Evolutionary conservation across 2,888 invertebrate species (phyloP).

Genomic region (Tipula confusa): DNA sequence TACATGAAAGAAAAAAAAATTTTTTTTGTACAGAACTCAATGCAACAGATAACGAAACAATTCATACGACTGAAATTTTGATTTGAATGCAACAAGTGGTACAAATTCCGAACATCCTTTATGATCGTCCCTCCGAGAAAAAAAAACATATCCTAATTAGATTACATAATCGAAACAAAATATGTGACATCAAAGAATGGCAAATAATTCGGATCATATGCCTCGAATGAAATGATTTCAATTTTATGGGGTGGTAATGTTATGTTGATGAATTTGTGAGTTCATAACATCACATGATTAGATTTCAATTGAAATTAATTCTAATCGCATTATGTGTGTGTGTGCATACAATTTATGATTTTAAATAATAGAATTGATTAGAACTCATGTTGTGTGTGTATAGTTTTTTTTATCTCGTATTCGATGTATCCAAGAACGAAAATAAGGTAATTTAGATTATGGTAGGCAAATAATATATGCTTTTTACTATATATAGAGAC

Average conservation of each 20-base stretch:
- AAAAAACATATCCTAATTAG: neutral
- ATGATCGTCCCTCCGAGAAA: no score
- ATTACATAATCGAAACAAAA: neutral
- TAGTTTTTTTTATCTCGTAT: neutral
- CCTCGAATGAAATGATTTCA: neutral
- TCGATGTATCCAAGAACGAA: neutral
- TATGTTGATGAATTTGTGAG: neutral
- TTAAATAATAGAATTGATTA: slow-evolving; percentile 3
- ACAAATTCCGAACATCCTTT: no score
- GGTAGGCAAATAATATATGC: neutral
- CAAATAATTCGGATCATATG: neutral
- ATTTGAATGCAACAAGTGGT: neutral
- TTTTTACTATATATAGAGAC: neutral
- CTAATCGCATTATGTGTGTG: neutral
- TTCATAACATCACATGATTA: slow-evolving; percentile 12
- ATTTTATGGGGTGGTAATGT: neutral
- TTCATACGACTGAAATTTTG: neutral
- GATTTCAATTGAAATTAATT: slow-evolving; percentile 25
- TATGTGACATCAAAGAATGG: neutral
- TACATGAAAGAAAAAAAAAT: neutral
- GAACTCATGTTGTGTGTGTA: neutral
- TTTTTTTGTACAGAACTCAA: neutral
- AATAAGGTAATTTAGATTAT: neutral
- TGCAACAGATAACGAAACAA: neutral
- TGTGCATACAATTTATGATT: neutral